Evolutionary conservation across 2,888 invertebrate genomes (phyloP).

Genomic region (Troides aeacus): DNA sequence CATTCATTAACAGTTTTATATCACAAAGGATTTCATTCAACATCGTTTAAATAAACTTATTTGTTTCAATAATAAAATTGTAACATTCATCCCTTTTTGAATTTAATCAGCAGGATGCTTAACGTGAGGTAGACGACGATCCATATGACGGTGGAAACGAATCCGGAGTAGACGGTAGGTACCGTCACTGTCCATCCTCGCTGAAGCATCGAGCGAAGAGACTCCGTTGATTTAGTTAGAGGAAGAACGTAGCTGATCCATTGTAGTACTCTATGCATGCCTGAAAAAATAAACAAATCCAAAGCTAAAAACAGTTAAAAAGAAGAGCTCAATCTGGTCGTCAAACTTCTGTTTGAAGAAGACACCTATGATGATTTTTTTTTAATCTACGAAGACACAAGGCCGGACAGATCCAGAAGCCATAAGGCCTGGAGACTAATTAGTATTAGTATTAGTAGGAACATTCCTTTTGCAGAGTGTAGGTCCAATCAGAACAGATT

Average conservation of each 20-base stretch:
- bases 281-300: slow-evolving; percentile 39
- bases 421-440: no score
- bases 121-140: slow-evolving; percentile 86
- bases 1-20: neutral
- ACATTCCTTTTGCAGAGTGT: no score
- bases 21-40: slow-evolving; percentile 7
- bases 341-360: no score
- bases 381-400: no score
- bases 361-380: no score
- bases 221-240: slow-evolving; percentile 92
- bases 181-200: slow-evolving; percentile 88
- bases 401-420: no score
- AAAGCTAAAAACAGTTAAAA: neutral
- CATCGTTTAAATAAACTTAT: neutral
- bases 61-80: neutral
- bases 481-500: no score
- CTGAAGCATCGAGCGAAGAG: slow-evolving; percentile 90
- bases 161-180: slow-evolving; percentile 89
- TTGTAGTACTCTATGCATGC: slow-evolving; percentile 87
- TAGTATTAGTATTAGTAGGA: no score
- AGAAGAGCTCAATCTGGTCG: no score
- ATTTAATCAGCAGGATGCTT: slow-evolving; percentile 88
- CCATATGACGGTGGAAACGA: slow-evolving; percentile 89
- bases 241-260: slow-evolving; percentile 88
- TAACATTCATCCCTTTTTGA: slow-evolving; percentile 86